Evolutionary conservation across 2,888 invertebrate species (phyloP), one percentile per base, ranked within the genome.

Genomic region (Yponomeuta malinellus): DNA sequence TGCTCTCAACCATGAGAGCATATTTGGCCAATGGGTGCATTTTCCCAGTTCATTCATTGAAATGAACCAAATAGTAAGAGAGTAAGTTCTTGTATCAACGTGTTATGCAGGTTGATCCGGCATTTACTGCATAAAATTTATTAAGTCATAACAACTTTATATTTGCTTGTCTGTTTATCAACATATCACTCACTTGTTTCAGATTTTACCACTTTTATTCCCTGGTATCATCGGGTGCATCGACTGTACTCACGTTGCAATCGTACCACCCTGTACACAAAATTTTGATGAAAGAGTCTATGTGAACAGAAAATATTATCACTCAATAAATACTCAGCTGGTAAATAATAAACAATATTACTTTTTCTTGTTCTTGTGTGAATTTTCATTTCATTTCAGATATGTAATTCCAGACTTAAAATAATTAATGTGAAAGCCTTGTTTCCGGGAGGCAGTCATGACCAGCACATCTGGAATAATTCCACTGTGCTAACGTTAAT

Each of bases 241-340:
- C 33, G 76, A 76, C 70, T 76, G 75, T 66, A 76, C 75, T 70
- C 74, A 76, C 69, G 70, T 74, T 63, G 73, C 74, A n/a, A 73
- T 76, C 10, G 71, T 73, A 10, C 74, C 71, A 69, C 77, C 76
- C 4, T 29, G 52, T 29, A 68, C 59, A 10, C 10, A 10, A 59
- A 2, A 59, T 15, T 59, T 73, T 10, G 73, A 75, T 31, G 76
- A 77, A 72, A 74, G 76, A 52, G 33, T 71, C 2, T 76, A 71
- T 74, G 76, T 70, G 73, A 75, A 74, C 73, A 74, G 76, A 71
- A 76, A 77, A 73, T 72, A 73, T 63, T 76, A 75, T 71, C 75
- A 77, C 72, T 75, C 77, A 23, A 71, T 77, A 70, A 76, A 76
- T 75, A 74, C 75, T 66, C 75, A 75, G 72, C 74, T 75, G 73